Evolutionary conservation across 2,888 invertebrate genomes (phyloP), one percentile per base, ranked within the genome.

Genomic region (Pollenia angustigena): DNA sequence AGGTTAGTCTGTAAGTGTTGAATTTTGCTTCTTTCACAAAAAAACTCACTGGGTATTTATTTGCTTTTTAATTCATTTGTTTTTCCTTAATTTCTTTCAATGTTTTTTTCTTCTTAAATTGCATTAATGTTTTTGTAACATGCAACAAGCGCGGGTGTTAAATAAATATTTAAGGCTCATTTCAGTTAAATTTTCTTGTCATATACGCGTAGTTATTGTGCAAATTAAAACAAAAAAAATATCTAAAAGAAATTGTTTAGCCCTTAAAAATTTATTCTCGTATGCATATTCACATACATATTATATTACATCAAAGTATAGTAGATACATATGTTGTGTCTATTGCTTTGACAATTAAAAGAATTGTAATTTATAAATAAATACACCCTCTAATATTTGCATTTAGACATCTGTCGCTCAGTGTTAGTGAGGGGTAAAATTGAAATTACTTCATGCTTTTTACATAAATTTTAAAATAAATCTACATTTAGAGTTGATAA

Each of bases 121-220:
- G 72, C 76, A 72, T 81, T 81, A 81, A 87, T 87, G 72, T 72
- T 81, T 50, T 66, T 48, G 18, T 74, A 18, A 40, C 87, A 87
- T 81, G 87, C 87, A 76, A 87, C 48, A 72, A 64, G 42, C 64
- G 58, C 42, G 72, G 72, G 58, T 58, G 50, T 81, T 78, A 81
- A 79, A 56, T 69, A 82, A 82, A 79, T 79, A 74, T 82, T 32
- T 54, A 68, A 71, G 56, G 6, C 54, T 50, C 40, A 60, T 75
- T 75, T 71, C 64, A 40, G 52, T 69, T 48, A 23, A 56, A 12
- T 40, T 71, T 42, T 56, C 46, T 64, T 71, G 23, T 56, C 46
- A 56, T 71, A 48, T 11, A 66, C 50, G 32, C 42, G 50, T 69
- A 18, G 42, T n/a, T 56, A 23, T 62, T 72, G 18, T 64, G 56